These are phyloP conservation scores for Ceyx melanurus DNA, from an alignment of 2,113 vertebrate genomes.

Conservation along the genomic window DNA sequence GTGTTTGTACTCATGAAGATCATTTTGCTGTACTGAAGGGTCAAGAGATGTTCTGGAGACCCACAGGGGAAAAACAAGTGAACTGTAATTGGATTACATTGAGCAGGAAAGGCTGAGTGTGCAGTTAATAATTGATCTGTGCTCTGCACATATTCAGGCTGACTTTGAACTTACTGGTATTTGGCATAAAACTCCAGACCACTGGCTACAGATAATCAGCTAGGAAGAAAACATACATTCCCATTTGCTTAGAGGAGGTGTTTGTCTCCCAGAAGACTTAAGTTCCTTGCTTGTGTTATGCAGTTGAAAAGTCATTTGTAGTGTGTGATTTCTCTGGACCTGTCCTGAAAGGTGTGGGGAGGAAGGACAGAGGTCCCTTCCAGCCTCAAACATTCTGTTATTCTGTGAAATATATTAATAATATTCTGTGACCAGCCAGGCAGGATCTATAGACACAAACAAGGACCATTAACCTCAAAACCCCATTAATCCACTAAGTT, in stretches of 20 bases:
- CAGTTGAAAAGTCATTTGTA: not conserved
- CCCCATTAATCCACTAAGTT: not conserved
- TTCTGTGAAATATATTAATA: not conserved
- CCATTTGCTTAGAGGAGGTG: not conserved
- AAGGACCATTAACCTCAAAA: not conserved
- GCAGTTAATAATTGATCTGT: slow-evolving; percentile 30
- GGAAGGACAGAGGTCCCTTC: not conserved
- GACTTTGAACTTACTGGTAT: not conserved
- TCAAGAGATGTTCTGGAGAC: slow-evolving; percentile 31
- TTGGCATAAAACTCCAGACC: not conserved
- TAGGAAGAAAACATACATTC: not conserved
- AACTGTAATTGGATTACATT: slow-evolving; percentile 20
- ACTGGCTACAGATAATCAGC: not conserved
- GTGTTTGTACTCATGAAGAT: not conserved
- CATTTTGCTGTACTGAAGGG: not conserved
- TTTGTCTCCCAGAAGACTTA: not conserved
- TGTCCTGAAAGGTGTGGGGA: not conserved
- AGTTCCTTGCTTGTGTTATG: not conserved
- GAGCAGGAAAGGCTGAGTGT: slow-evolving; percentile 14
- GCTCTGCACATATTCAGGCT: not conserved
- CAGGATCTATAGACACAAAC: not conserved
- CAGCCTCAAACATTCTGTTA: not conserved
- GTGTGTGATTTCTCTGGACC: not conserved
- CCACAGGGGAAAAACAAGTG: slow-evolving; percentile 6
- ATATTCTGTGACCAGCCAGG: not conserved